These are phyloP conservation scores for Arrhopalites spinosus DNA, from an alignment of 2,888 invertebrate genomes.

Conservation along the genomic window DNA sequence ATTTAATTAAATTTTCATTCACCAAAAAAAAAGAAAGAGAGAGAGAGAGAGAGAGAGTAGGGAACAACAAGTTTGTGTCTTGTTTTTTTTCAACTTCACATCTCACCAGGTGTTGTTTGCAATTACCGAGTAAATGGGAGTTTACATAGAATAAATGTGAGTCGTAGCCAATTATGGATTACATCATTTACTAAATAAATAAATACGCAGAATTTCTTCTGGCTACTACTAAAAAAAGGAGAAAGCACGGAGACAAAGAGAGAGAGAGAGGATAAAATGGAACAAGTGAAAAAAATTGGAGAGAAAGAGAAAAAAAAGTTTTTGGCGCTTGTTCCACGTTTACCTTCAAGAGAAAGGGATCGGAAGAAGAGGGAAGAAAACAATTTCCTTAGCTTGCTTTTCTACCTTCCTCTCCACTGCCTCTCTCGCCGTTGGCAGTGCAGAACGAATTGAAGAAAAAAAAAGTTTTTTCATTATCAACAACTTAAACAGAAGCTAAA, in stretches of 20 bases:
- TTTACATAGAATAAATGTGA: too few relatives aligned
- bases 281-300: neutral
- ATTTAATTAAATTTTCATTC: neutral
- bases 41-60: too few relatives aligned
- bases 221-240: neutral
- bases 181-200: slow-evolving; percentile 5
- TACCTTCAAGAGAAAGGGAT: neutral
- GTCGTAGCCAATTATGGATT: neutral
- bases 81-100: neutral
- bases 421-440: neutral
- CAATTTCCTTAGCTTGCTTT: slow-evolving; percentile 10
- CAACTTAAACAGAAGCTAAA: slow-evolving; percentile 29
- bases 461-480: slow-evolving; percentile 35
- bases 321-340: slow-evolving; percentile 1
- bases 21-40: neutral
- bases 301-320: neutral
- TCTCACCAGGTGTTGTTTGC: too few relatives aligned
- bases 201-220: neutral
- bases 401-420: neutral
- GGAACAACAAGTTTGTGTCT: too few relatives aligned
- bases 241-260: neutral
- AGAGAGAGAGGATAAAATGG: neutral
- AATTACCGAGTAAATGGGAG: too few relatives aligned
- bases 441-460: neutral
- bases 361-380: slow-evolving; percentile 29